Conservation (phyloP, 1,140 invertebrate species). For the Scaptomyza hsui region DNA sequence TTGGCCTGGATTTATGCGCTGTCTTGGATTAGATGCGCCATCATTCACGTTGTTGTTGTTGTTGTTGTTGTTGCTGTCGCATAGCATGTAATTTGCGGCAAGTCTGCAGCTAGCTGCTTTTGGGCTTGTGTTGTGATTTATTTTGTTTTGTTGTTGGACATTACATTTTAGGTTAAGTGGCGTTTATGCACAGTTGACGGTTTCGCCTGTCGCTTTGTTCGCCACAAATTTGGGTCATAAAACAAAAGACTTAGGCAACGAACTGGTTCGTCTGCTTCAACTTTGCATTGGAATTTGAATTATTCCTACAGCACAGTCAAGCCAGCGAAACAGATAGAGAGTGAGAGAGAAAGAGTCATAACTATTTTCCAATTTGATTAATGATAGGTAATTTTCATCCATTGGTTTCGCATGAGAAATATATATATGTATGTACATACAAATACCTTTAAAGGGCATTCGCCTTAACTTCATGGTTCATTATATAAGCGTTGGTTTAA, state of each 20-base stretch:
- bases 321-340: background rate
- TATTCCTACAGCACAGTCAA: conserved; percentile 42
- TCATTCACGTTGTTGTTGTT: conserved; percentile 62
- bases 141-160: conserved; percentile 49
- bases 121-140: conserved; percentile 67
- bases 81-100: conserved; percentile 72
- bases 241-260: conserved; percentile 74
- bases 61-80: conserved; percentile 32
- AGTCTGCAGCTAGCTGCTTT: conserved; percentile 54
- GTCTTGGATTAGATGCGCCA: conserved; percentile 67
- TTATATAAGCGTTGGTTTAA: conserved; percentile 73
- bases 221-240: conserved; percentile 51
- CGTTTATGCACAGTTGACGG: conserved; percentile 61
- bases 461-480: conserved; percentile 56
- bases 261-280: conserved; percentile 63
- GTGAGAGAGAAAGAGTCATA: conserved; percentile 19
- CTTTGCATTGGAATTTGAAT: conserved; percentile 63
- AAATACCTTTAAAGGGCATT: conserved; percentile 40
- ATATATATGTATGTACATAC: background rate
- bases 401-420: conserved; percentile 10
- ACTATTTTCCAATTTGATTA: conserved; percentile 71
- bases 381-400: conserved; percentile 49
- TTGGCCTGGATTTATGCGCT: conserved; percentile 68
- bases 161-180: conserved; percentile 69
- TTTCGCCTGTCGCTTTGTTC: conserved; percentile 34